Percentiles rank a stretch among this genome's conserved stretches.
Evolutionary conservation across 2,797 vertebrate genomes (phyloP).

Genomic region (Coendou prehensilis): DNA sequence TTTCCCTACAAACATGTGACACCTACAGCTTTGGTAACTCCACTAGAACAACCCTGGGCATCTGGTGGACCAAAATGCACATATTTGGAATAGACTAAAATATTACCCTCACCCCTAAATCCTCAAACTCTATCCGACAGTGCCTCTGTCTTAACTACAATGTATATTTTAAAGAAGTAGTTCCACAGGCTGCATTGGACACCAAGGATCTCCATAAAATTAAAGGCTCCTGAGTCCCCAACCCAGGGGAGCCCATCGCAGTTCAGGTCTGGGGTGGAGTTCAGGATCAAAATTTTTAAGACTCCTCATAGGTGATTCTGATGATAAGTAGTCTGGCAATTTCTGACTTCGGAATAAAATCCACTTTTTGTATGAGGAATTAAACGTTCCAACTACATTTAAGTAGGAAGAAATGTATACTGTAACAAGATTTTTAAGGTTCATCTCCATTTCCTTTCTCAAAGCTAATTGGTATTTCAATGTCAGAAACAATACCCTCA

Average conservation of each 20-base stretch:
- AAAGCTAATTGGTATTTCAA: neutral
- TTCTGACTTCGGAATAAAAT: neutral
- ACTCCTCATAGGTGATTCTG: neutral
- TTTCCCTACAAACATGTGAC: neutral
- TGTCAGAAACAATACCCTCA: neutral
- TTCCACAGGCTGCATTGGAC: neutral
- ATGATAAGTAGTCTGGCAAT: neutral
- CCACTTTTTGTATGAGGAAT: neutral
- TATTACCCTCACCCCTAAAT: neutral
- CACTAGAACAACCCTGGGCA: neutral
- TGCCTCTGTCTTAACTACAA: neutral
- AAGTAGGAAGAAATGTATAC: neutral
- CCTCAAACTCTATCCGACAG: neutral
- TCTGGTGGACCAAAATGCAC: neutral
- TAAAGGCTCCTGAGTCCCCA: neutral
- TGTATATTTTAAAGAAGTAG: neutral
- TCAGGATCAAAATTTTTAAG: neutral
- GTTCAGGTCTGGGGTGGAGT: neutral
- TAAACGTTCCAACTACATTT: constrained; percentile 1
- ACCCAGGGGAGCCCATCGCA: neutral
- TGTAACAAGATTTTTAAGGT: neutral
- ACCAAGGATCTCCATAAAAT: neutral
- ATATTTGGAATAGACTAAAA: neutral
- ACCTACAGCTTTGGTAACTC: neutral
- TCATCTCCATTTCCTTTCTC: neutral